A percentile compares a stretch with the other conserved stretches of the same genome.
Conservation (phyloP, 2,113 vertebrate species). For the Chrysemys picta region DNA sequence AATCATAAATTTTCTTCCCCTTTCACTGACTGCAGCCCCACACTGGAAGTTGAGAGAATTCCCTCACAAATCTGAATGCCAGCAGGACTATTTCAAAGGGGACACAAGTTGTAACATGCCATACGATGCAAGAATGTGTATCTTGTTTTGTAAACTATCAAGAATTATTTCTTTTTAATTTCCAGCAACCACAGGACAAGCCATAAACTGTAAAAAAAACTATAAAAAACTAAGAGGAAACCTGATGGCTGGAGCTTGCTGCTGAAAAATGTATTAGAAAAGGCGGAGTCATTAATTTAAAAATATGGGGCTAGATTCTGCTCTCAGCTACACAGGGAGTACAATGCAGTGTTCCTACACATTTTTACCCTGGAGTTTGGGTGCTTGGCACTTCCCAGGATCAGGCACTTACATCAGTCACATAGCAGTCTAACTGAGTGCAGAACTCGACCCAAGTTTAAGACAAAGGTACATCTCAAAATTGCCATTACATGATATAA, state of each 20-base stretch:
- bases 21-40: not conserved
- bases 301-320: not conserved
- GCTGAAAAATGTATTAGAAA: not conserved
- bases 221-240: not conserved
- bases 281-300: not conserved
- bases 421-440: not conserved
- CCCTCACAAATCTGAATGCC: not conserved
- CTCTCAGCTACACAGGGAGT: not conserved
- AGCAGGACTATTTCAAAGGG: not conserved
- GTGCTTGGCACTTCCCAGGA: not conserved
- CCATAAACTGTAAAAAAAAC: not conserved
- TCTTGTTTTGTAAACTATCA: not conserved
- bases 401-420: not conserved
- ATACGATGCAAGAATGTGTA: not conserved
- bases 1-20: not conserved
- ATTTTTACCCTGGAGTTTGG: not conserved
- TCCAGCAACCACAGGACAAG: not conserved
- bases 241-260: not conserved
- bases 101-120: not conserved
- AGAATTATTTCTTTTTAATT: not conserved
- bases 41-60: not conserved
- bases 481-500: not conserved
- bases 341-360: not conserved
- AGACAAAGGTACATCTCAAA: not conserved
- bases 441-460: not conserved